A percentile compares a stretch with the other conserved stretches of the same genome.
These are phyloP conservation scores for Micrasema minimum DNA, from an alignment of 1,140 invertebrate species.

Conservation along the genomic window DNA sequence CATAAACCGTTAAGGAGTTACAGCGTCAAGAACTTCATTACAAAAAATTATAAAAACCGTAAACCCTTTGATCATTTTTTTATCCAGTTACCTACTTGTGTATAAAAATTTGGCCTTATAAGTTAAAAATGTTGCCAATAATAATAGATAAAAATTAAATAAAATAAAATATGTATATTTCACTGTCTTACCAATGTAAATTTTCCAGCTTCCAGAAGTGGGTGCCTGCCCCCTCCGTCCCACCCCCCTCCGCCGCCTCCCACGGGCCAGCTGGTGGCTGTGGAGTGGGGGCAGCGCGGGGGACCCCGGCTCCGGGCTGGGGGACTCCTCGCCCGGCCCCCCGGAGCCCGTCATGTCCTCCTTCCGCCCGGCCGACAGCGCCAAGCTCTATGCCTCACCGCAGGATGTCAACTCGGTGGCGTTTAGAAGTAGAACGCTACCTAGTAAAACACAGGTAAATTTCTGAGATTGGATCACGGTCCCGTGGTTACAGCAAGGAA, in stretches of 20 bases:
- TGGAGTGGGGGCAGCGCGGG: constrained; percentile 69
- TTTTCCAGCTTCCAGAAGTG: constrained; percentile 54
- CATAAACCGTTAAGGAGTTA: too few relatives aligned
- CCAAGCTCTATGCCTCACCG: constrained; percentile 89
- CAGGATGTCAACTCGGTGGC: constrained; percentile 85
- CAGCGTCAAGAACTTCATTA: too few relatives aligned
- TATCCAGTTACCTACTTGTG: too few relatives aligned
- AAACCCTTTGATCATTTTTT: too few relatives aligned
- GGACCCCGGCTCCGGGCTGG: constrained; percentile 54
- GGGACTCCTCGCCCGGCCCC: constrained; percentile 53
- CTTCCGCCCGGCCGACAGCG: constrained; percentile 84
- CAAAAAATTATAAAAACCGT: too few relatives aligned
- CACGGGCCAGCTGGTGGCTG: constrained; percentile 80
- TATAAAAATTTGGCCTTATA: too few relatives aligned
- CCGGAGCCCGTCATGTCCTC: constrained; percentile 77
- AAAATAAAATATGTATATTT: too few relatives aligned
- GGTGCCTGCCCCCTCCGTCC: constrained; percentile 73
- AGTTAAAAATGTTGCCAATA: too few relatives aligned
- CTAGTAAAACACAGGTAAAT: constrained; percentile 49
- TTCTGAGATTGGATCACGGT: too few relatives aligned
- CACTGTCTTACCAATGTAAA: too few relatives aligned
- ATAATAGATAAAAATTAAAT: too few relatives aligned
- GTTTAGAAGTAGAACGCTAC: constrained; percentile 71
- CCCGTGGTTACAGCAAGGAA: too few relatives aligned
- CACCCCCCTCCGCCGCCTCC: constrained; percentile 75